Percentiles rank a stretch among this genome's conserved stretches.
Evolutionary conservation across 2,797 vertebrate species (phyloP).

Genomic region (Sebastolobus alascanus): DNA sequence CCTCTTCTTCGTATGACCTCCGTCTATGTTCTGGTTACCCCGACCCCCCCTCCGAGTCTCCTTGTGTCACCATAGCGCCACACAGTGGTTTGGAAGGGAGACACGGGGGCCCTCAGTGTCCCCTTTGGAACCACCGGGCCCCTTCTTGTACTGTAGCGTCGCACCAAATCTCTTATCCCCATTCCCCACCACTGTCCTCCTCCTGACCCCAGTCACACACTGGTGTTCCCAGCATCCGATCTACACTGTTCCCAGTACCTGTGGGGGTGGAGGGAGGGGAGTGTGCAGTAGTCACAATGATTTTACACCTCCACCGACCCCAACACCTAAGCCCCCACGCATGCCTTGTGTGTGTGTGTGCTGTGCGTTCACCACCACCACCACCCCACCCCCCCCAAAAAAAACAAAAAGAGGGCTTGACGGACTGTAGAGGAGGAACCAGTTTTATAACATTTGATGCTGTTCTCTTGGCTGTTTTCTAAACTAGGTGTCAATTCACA

Average conservation of each 20-base stretch:
- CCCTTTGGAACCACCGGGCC: slow-evolving; percentile 83
- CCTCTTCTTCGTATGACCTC: slow-evolving; percentile 70
- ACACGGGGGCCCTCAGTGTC: slow-evolving; percentile 86
- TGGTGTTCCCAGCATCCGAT: slow-evolving; percentile 62
- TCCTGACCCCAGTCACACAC: slow-evolving; percentile 62
- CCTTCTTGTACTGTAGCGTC: slow-evolving; percentile 53
- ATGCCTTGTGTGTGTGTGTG: slow-evolving; percentile 81
- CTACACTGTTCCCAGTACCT: slow-evolving; percentile 58
- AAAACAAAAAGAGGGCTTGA: slow-evolving; percentile 78
- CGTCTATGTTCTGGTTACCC: slow-evolving; percentile 61
- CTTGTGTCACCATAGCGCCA: slow-evolving; percentile 66
- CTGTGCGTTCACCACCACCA: slow-evolving; percentile 66
- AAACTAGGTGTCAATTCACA: slow-evolving; percentile 99
- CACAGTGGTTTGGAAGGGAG: slow-evolving; percentile 85
- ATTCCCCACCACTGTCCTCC: slow-evolving; percentile 50
- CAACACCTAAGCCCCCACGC: slow-evolving; percentile 75
- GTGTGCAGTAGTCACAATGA: slow-evolving; percentile 55
- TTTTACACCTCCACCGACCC: slow-evolving; percentile 65
- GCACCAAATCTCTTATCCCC: slow-evolving; percentile 47
- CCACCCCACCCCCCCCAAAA: not conserved
- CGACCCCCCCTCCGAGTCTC: slow-evolving; percentile 22
- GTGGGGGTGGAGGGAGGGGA: slow-evolving; percentile 68
- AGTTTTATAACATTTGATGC: slow-evolving; percentile 99
- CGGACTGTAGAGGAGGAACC: slow-evolving; percentile 87
- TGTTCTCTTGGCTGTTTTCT: slow-evolving; percentile 99